These are phyloP conservation scores for Cephus rjabovi DNA, from an alignment of 2,888 invertebrate genomes.

Conservation along the genomic window DNA sequence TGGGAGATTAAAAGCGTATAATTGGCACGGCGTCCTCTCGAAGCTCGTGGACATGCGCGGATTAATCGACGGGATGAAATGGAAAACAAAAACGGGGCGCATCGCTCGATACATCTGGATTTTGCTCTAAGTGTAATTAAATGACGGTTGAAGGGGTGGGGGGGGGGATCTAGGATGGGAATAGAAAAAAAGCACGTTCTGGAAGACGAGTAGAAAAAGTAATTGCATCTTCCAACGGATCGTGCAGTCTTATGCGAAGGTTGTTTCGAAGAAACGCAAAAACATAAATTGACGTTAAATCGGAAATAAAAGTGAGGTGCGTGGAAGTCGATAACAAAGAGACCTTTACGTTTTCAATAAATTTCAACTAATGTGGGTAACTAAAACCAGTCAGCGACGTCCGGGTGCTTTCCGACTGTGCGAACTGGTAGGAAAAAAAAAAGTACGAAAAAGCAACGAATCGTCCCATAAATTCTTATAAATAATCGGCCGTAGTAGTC, in stretches of 20 bases:
- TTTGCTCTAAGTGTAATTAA: background rate
- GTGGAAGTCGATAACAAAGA: background rate
- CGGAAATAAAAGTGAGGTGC: background rate
- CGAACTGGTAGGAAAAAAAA: background rate
- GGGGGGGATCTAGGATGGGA: too few species aligned
- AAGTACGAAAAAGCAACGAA: constrained; percentile 4
- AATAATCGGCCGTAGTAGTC: constrained; percentile 17
- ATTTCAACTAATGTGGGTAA: background rate
- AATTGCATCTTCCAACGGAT: background rate
- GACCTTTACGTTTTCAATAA: background rate
- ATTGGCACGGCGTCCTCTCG: background rate
- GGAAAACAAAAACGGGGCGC: background rate
- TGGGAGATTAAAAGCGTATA: background rate
- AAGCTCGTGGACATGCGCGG: background rate
- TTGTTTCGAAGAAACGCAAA: background rate
- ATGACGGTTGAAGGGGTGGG: background rate
- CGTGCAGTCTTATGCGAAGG: background rate
- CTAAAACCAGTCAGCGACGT: background rate
- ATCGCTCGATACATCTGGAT: background rate
- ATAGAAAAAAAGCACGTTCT: too few species aligned
- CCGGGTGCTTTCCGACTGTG: background rate
- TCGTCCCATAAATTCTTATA: constrained; percentile 19
- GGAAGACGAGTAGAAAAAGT: background rate
- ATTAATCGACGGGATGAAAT: background rate
- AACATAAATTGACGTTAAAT: background rate